Conservation (phyloP, 1,140 invertebrate genomes). For the Drosophila elegans region DNA sequence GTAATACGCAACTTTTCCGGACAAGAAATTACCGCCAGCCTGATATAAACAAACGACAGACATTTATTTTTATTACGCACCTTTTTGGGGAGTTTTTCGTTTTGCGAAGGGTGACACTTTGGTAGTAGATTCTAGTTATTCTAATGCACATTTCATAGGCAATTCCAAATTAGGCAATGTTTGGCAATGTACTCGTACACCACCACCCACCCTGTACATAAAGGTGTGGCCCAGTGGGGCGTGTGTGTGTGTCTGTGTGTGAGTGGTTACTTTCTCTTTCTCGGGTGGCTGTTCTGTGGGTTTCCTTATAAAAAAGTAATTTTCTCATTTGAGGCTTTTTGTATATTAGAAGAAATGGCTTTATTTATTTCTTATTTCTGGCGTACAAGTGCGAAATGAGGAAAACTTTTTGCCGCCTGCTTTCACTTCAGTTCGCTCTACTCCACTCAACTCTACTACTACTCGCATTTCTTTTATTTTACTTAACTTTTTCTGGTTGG, state of each 20-base stretch:
- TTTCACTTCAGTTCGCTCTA: conserved; percentile 36
- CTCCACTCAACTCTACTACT: conserved; percentile 7
- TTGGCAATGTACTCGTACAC: conserved; percentile 67
- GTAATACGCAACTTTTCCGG: conserved; percentile 40
- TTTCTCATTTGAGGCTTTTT: conserved; percentile 83
- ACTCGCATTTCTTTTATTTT: conserved; percentile 13
- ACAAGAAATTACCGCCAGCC: conserved; percentile 60
- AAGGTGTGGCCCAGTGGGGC: conserved; percentile 54
- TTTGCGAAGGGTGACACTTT: conserved; percentile 20
- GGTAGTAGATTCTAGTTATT: conserved; percentile 84
- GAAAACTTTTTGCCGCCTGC: conserved; percentile 72
- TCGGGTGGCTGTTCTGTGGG: conserved; percentile 27
- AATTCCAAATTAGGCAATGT: conserved; percentile 84
- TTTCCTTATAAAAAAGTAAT: conserved; percentile 84
- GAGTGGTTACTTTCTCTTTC: conserved; percentile 15
- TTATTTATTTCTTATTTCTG: conserved; percentile 83
- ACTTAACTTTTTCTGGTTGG: conserved; percentile 43
- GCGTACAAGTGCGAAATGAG: conserved; percentile 64
- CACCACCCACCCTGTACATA: conserved; percentile 10
- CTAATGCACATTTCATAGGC: conserved; percentile 84
- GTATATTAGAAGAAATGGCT: conserved; percentile 85
- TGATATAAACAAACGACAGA: conserved; percentile 85
- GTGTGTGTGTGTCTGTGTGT: not conserved
- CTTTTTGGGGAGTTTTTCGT: conserved; percentile 54
- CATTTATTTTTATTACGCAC: conserved; percentile 85